A percentile compares a stretch with the other conserved stretches of the same genome.
Conservation (phyloP, 2,797 vertebrate species). For the Macropodus opercularis region DNA sequence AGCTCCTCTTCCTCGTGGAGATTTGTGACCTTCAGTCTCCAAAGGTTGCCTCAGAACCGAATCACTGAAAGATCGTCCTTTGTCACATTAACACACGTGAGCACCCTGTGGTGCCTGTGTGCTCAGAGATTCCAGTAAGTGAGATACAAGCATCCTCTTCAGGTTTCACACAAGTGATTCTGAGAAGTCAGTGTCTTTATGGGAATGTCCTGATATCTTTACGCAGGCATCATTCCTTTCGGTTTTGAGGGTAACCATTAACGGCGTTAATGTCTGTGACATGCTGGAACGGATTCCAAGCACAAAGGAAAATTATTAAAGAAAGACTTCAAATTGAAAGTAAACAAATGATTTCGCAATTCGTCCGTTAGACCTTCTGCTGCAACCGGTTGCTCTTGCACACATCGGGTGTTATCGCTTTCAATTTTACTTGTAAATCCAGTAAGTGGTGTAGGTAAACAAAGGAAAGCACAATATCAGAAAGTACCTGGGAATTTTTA, state of each 20-base stretch:
- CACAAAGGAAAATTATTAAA: no score
- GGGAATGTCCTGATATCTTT: neutral
- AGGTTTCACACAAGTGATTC: no score
- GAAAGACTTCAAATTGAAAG: neutral
- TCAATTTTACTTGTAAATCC: neutral
- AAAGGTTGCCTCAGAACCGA: conserved; percentile 6
- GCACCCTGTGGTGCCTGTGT: no score
- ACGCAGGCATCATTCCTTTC: neutral
- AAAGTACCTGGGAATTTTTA: conserved; percentile 9
- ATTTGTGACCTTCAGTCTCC: conserved; percentile 1
- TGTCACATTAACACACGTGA: no score
- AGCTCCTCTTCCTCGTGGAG: neutral
- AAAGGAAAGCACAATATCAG: neutral
- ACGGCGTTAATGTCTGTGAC: neutral
- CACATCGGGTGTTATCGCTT: neutral
- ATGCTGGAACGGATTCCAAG: neutral
- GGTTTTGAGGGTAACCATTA: neutral
- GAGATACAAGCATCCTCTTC: no score
- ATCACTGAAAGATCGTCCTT: neutral
- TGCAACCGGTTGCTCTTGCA: neutral
- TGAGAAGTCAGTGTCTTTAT: neutral
- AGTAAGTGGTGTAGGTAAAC: neutral
- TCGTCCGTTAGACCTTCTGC: neutral
- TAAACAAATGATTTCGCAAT: neutral
- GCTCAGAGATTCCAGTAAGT: neutral